phyloP scores from a whole-genome alignment of 2,797 vertebrate species.

The Xerus rutilus region DNA sequence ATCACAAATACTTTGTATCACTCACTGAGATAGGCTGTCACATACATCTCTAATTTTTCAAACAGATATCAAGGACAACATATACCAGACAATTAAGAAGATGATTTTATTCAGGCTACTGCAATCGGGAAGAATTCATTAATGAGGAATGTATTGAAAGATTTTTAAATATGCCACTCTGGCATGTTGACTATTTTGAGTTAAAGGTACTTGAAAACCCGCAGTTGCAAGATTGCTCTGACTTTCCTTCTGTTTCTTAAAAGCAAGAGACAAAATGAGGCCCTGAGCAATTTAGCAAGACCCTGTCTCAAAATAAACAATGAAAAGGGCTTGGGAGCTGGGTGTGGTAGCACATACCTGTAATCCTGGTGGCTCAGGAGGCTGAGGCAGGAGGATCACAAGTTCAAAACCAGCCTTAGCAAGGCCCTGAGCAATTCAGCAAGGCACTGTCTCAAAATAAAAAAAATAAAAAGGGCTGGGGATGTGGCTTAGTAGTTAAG shows the following conservation, averaged over 20 bases:
- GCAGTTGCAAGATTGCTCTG: background rate
- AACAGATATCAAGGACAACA: slow-evolving; percentile 12
- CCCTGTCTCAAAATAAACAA: background rate
- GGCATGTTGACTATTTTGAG: background rate
- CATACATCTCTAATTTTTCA: background rate
- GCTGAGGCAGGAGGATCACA: no score
- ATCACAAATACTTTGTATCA: background rate
- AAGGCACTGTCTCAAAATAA: background rate
- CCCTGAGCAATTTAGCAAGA: background rate
- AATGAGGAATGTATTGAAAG: background rate
- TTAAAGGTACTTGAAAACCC: background rate
- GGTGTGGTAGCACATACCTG: no score
- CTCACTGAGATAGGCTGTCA: background rate
- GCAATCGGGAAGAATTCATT: background rate
- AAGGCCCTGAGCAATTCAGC: background rate
- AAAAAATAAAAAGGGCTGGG: background rate
- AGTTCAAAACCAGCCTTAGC: no score
- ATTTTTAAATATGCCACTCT: background rate
- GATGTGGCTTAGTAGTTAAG: background rate
- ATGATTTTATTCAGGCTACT: background rate
- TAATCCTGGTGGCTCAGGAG: no score
- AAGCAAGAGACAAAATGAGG: background rate
- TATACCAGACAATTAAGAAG: background rate
- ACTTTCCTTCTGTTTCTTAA: background rate
- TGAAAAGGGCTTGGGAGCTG: background rate